Conservation (phyloP, 2,888 invertebrate genomes). For the Ophion obscuratus region DNA sequence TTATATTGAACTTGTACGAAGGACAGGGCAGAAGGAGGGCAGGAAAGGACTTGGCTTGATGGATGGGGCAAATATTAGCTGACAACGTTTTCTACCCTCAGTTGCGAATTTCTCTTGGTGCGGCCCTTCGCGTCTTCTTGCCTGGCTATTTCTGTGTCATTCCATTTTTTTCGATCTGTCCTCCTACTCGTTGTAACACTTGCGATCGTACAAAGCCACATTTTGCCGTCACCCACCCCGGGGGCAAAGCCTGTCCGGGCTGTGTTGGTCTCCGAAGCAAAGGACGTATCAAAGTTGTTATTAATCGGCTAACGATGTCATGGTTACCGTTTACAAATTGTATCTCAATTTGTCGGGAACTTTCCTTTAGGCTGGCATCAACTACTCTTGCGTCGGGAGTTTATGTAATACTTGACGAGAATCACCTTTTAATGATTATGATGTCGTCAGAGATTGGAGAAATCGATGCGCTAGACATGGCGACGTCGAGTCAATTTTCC, state of each 20-base stretch:
- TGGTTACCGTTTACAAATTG: too few species aligned
- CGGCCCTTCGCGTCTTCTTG: neutral
- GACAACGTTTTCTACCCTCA: constrained; percentile 8
- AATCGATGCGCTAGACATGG: too few species aligned
- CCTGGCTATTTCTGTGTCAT: neutral
- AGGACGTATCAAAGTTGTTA: too few species aligned
- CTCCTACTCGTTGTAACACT: neutral
- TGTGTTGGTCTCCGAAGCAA: neutral
- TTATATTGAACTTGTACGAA: constrained; percentile 38
- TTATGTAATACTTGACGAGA: too few species aligned
- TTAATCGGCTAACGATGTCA: neutral
- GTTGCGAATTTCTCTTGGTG: constrained; percentile 1
- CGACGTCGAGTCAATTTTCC: too few species aligned
- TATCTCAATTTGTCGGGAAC: too few species aligned
- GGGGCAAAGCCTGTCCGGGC: neutral
- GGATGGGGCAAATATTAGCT: constrained; percentile 71
- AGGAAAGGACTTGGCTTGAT: constrained; percentile 61
- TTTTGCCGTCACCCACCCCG: neutral
- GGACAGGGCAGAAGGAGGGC: constrained; percentile 42
- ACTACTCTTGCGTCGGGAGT: too few species aligned
- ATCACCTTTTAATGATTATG: too few species aligned
- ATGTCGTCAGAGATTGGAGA: too few species aligned
- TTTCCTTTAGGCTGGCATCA: too few species aligned
- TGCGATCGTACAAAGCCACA: neutral
- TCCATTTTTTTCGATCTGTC: neutral